Evolutionary conservation across 2,797 vertebrate species (phyloP), one percentile per base, ranked within the genome.

Genomic region (Aeoliscus strigatus): DNA sequence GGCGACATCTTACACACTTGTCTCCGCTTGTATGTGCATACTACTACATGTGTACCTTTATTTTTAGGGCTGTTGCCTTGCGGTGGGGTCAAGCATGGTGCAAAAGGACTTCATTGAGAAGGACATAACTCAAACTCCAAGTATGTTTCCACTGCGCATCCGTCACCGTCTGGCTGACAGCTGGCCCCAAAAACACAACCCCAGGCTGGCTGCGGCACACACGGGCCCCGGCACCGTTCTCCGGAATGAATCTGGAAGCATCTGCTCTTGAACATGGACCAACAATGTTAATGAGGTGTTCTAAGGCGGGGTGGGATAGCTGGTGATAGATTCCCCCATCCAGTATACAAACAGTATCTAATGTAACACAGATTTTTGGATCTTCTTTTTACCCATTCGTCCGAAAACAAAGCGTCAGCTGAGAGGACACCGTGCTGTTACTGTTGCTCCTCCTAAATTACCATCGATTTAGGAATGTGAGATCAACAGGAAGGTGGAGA

Each of bases 61-160:
- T 87, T 87, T 87, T 86, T 87, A 86, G 82, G 73, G 70, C 11
- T 2, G 57, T 42, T 65, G 68, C 62, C 63, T 60, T 72, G 35
- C 9, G 36, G 27, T 18, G 27, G 55, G 69, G 79, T 77, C 65
- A 60, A 68, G 67, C 76, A 53, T 59, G 64, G 65, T 75, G 71
- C 72, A 66, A 86, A 53, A 84, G 72, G 69, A 78, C 72, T 66
- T 75, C 57, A 51, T 42, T 41, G 66, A 35, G 73, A 87, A 86
- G 84, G 81, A 84, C 85, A 84, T 83, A 75, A 63, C 81, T 83
- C 60, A 67, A 78, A 86, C 66, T 81, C 79, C 80, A 85, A 84
- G 81, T 85, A 84, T 85, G 72, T 86, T 87, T 86, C 86, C 85
- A 85, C 68, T 57, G 8, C 27, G 39, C 51, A 66, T 85, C 79